Evolutionary conservation across 2,888 invertebrate species (phyloP).

Genomic region (Drosophila diplacantha): DNA sequence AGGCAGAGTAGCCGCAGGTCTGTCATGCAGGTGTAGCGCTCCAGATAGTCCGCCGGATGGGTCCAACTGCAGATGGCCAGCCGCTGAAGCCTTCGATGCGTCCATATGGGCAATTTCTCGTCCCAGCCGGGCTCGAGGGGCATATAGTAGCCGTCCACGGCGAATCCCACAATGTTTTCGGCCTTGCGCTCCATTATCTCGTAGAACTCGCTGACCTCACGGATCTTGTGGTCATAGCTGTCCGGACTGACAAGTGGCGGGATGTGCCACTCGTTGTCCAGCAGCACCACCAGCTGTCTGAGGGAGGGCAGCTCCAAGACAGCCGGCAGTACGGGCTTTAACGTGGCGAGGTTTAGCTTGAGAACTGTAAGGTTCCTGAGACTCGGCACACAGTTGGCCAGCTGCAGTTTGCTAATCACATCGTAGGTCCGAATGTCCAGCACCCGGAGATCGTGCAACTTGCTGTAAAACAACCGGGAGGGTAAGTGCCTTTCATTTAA

Average conservation of each 20-base stretch:
- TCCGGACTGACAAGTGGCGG: slow-evolving; percentile 58
- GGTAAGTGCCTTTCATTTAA: neutral
- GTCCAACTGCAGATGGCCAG: slow-evolving; percentile 71
- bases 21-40: slow-evolving; percentile 64
- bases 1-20: slow-evolving; percentile 58
- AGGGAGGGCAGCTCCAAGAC: slow-evolving; percentile 64
- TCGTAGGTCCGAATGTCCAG: slow-evolving; percentile 69
- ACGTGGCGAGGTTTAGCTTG: slow-evolving; percentile 67
- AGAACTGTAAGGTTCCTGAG: slow-evolving; percentile 60
- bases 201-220: slow-evolving; percentile 70
- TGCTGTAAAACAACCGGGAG: slow-evolving; percentile 21
- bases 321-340: slow-evolving; percentile 60
- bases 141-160: slow-evolving; percentile 71
- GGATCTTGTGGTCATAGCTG: slow-evolving; percentile 67
- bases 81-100: slow-evolving; percentile 52
- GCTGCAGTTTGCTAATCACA: slow-evolving; percentile 58
- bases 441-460: slow-evolving; percentile 55
- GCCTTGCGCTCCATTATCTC: slow-evolving; percentile 64
- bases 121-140: slow-evolving; percentile 63
- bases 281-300: slow-evolving; percentile 61
- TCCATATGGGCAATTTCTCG: slow-evolving; percentile 52
- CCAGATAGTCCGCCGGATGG: slow-evolving; percentile 46
- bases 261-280: slow-evolving; percentile 64
- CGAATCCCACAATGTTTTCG: slow-evolving; percentile 57
- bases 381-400: slow-evolving; percentile 57